phyloP scores from a whole-genome alignment of 2,113 vertebrate species.

The Neomonachus schauinslandi region DNA sequence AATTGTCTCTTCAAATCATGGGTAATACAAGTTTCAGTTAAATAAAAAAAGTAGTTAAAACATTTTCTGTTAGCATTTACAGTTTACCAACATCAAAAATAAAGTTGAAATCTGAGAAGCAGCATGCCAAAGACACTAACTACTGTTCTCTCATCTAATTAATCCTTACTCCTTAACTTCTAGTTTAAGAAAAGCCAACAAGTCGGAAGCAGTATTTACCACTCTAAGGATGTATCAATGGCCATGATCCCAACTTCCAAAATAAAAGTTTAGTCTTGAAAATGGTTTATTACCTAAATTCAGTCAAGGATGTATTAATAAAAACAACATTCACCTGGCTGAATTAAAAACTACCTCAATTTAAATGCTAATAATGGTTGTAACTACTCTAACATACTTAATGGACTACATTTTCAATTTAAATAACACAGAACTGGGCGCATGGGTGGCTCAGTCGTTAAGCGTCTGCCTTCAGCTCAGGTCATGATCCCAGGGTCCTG shows the following conservation, averaged over 20 bases:
- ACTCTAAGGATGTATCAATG: background rate
- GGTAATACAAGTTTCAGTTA: background rate
- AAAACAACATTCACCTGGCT: slow-evolving; percentile 14
- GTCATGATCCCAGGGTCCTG: too few species aligned
- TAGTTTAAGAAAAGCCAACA: background rate
- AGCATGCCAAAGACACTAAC: background rate
- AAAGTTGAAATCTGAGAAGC: background rate
- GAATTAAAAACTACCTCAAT: slow-evolving; percentile 35
- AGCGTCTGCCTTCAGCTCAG: too few species aligned
- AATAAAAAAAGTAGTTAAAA: background rate
- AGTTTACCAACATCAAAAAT: slow-evolving; percentile 31
- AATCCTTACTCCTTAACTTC: background rate
- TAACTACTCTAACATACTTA: background rate
- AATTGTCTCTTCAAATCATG: background rate
- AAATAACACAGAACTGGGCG: background rate
- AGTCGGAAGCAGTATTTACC: background rate
- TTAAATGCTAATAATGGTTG: background rate
- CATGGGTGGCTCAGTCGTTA: too few species aligned
- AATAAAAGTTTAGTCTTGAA: background rate
- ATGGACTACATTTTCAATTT: slow-evolving; percentile 42
- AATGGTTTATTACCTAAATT: background rate
- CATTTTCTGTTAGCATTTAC: background rate
- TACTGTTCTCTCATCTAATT: background rate
- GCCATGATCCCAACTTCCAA: slow-evolving; percentile 18
- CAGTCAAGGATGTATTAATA: background rate